Conservation (phyloP, 2,113 vertebrate species). For the Carassius auratus region DNA sequence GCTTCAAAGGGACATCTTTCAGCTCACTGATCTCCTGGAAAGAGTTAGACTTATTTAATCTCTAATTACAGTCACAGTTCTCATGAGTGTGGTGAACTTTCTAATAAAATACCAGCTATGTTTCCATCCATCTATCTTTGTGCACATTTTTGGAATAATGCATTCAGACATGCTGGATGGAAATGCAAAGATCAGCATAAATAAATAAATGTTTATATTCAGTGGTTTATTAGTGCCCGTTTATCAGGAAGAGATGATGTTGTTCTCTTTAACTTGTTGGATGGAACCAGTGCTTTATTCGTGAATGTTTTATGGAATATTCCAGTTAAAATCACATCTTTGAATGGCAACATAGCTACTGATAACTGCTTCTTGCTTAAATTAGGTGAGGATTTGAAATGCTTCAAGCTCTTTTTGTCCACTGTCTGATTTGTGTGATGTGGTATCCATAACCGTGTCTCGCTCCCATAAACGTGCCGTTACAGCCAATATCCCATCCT, state of each 20-base stretch:
- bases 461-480: conserved; percentile 12
- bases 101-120: neutral
- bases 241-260: no score
- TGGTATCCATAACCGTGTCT: conserved; percentile 47
- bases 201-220: no score
- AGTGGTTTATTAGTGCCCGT: no score
- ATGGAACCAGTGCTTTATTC: no score
- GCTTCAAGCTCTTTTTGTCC: conserved; percentile 2
- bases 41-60: neutral
- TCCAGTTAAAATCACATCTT: no score
- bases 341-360: no score
- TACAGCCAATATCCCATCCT: conserved; percentile 4
- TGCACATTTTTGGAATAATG: no score
- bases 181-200: no score
- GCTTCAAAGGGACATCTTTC: neutral
- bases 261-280: no score
- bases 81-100: neutral
- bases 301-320: no score
- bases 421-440: conserved; percentile 1
- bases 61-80: neutral
- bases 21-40: conserved; percentile 28
- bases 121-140: no score
- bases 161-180: no score
- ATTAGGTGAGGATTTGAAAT: neutral
- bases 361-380: neutral